Base-by-base conservation (phyloP, 2,797 vertebrate genomes). In the Scomberomorus guttatus region DNA sequence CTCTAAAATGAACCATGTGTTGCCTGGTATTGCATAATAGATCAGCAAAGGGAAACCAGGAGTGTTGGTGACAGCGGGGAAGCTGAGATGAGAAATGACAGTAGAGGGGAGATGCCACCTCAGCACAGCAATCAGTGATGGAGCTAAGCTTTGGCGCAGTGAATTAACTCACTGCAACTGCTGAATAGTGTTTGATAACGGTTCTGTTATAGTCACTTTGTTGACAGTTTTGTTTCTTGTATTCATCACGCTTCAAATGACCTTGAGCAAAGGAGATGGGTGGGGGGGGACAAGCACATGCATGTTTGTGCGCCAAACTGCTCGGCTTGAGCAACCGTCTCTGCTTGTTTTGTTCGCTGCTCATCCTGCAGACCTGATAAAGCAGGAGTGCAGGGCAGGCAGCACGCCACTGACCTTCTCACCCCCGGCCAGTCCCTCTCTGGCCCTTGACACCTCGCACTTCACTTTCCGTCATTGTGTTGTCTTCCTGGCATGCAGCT, bases 1-100 rank as follows among this genome's bases (percentile, higher is more conserved):
- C 81, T 80, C 62, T 94, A 92, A 95, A 93, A 77, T 87, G 82
- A 94, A 93, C 89, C 94, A 93, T 92, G 86, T 95, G 93, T 68
- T 68, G 71, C 25, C 8, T 39, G 57, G 66, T 78, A 58, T 95
- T 95, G 89, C 92, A 79, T 94, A 95, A 95, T 86, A 56, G 54
- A 75, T 77, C 69, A 72, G 37, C 75, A 76, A 78, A 85, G 52
- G 52, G 22, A 87, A 88, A 64, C 75, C 50, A 70, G 75, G 61
- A 79, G 44, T 65, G 58, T 70, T 85, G 52, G 68, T 84, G 83
- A 81, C 82, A 73, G 61, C 17, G 6, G 61, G 56, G 71, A 75
- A 65, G 48, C 61, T 3, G n/a, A 63, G 52, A 68, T 34, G 25
- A 79, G 61, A 48, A 63, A 75, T 64, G 22, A 48, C 44, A 42